A percentile compares a stretch with the other conserved stretches of the same genome.
Evolutionary conservation across 1,140 invertebrate genomes (phyloP).

Genomic region (Drosophila eugracilis): DNA sequence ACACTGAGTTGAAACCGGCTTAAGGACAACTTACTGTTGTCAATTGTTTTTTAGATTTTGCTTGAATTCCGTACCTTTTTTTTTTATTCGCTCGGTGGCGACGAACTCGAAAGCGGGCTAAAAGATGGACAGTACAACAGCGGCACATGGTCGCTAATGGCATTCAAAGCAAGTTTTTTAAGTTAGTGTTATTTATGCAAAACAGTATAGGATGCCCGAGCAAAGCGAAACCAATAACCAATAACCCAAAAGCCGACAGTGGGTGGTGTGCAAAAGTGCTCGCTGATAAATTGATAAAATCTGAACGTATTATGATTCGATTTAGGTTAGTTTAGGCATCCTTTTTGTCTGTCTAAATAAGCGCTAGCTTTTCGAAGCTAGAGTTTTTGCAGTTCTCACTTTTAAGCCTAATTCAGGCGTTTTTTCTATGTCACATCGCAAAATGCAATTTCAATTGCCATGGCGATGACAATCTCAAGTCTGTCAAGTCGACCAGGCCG

Average conservation of each 20-base stretch:
- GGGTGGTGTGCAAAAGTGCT: neutral
- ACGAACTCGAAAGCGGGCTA: slow-evolving; percentile 60
- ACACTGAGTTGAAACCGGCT: slow-evolving; percentile 58
- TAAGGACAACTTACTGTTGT: slow-evolving; percentile 67
- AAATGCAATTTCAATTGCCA: slow-evolving; percentile 14
- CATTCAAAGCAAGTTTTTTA: slow-evolving; percentile 79
- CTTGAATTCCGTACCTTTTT: slow-evolving; percentile 48
- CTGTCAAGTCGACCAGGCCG: slow-evolving; percentile 21
- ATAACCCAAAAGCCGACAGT: slow-evolving; percentile 2
- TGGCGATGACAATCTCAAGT: slow-evolving; percentile 39
- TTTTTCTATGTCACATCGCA: slow-evolving; percentile 29
- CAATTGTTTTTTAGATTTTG: slow-evolving; percentile 45
- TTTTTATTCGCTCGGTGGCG: slow-evolving; percentile 33
- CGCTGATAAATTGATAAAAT: neutral
- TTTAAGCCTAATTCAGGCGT: slow-evolving; percentile 11
- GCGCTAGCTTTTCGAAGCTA: too few species aligned
- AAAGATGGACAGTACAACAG: slow-evolving; percentile 30
- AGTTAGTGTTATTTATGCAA: slow-evolving; percentile 80
- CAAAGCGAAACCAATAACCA: slow-evolving; percentile 30
- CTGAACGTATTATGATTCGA: too few species aligned
- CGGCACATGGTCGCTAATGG: slow-evolving; percentile 39
- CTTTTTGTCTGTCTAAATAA: too few species aligned
- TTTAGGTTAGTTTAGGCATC: neutral
- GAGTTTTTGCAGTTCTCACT: neutral
- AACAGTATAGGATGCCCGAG: slow-evolving; percentile 34